Base-by-base conservation (phyloP, 2,888 invertebrate genomes). In the Theristus sp. region DNA sequence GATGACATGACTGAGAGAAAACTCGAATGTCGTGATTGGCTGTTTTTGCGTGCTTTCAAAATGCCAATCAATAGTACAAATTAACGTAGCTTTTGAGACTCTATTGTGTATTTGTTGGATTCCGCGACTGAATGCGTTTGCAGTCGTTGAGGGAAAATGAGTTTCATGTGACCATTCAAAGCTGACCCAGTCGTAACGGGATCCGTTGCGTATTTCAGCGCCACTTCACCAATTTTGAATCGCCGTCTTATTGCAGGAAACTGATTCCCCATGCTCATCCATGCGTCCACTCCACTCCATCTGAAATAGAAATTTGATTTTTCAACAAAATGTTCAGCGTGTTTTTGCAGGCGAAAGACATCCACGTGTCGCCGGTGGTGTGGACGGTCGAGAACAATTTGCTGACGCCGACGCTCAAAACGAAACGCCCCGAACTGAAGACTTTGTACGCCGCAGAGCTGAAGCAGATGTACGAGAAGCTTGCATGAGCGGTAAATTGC, bases 321-420 rank as follows among this genome's bases (percentile, higher is more conserved):
- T n/a, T n/a, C n/a, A n/a, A n/a, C n/a, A n/a, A n/a, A n/a, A n/a
- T 38, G 38, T 17, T 38, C 38, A 13, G 3, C 3, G 53, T 54
- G 22, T n/a, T 2, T 28, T 49, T 46, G 6, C 60, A 71, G 83
- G 70, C 69, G 24, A 68, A 91, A 78, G 94, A 93, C 75, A 85
- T 96, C 66, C 87, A 89, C 75, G 78, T 96, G 61, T 88, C 89
- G 76, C 87, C 89, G 28, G 93, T 94, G 77, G 86, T 86, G 67
- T 94, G 96, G 80, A 89, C 90, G 64, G 86, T 93, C 61, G 91
- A 93, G 78, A 94, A 96, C 77, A 91, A 90, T 65, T 82, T 96
- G 58, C 80, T 96, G 59, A 96, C 94, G 55, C 94, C 94, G 59
- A 93, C 93, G 31, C 82, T 93, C 78, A 96, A 96, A 79, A 84